Evolutionary conservation across 2,797 vertebrate genomes (phyloP).

Genomic region (Xyrichtys novacula): DNA sequence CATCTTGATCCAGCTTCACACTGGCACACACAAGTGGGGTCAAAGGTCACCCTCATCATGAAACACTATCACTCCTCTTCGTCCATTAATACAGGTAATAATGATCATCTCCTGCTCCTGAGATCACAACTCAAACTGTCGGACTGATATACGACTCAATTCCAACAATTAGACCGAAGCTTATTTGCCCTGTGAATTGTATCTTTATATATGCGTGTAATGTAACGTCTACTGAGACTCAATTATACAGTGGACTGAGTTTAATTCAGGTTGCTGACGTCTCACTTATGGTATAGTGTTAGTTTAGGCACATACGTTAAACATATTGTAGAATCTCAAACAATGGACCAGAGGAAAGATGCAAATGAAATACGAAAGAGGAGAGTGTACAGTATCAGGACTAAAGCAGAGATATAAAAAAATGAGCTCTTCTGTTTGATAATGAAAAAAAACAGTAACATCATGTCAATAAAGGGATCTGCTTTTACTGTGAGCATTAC

Average conservation of each 20-base stretch:
- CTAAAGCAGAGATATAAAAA: conserved; percentile 25
- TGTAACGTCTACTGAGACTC: conserved; percentile 55
- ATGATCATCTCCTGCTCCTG: conserved; percentile 60
- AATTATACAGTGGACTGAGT: conserved; percentile 46
- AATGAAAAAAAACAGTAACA: conserved; percentile 21
- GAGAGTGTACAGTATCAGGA: conserved; percentile 3
- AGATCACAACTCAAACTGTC: conserved; percentile 56
- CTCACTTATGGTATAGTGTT: conserved; percentile 40
- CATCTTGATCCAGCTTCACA: conserved; percentile 75
- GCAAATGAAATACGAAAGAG: conserved; percentile 16
- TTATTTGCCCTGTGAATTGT: conserved; percentile 43
- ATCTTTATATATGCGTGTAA: conserved; percentile 54
- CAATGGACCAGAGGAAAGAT: conserved; percentile 5
- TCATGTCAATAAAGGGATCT: conserved; percentile 34
- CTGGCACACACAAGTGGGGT: conserved; percentile 68
- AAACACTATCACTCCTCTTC: conserved; percentile 74
- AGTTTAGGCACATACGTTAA: conserved; percentile 42
- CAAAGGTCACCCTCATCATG: conserved; percentile 65
- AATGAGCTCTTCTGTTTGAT: conserved; percentile 27
- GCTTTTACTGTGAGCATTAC: conserved; percentile 60
- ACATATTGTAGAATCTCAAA: conserved; percentile 55
- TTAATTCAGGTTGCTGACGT: conserved; percentile 45
- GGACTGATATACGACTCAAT: conserved; percentile 59
- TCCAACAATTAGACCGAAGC: conserved; percentile 52
- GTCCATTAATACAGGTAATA: conserved; percentile 70